Base-by-base conservation (phyloP, 2,888 invertebrate genomes). In the Agonopterix subpropinquella region DNA sequence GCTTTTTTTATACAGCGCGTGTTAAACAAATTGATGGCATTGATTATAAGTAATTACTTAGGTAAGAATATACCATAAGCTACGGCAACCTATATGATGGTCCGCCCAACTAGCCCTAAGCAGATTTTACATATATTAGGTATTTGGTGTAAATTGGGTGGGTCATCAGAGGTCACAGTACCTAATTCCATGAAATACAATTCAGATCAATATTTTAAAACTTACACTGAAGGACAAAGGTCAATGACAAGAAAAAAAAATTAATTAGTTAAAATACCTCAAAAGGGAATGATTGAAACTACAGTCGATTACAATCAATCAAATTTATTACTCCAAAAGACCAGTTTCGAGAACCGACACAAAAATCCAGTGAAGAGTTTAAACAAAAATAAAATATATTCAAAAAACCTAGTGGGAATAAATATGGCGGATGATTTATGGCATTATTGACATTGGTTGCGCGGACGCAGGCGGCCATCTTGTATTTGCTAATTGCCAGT, bases 351-450 rank as follows among this genome's bases (percentile, higher is more conserved):
- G 13, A 42, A 42, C 11, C 42, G 13, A 11, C 11, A 39, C 39
- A 57, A 28, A 28, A 28, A 28, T 28, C 28, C 28, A 28, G 28
- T 28, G 28, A 28, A 51, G 47, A 50, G 51, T 50, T 60, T 55
- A 63, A 66, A 70, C 65, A 73, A 71, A 75, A 74, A 70, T 72
- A 73, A 70, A 28, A 71, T 65, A 71, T 69, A 70, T n/a, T 69
- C 28, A 28, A 28, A 67, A 68, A 68, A 66, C 73, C 60, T 67
- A 71, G 71, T 74, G 67, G 70, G 74, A 81, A 82, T 78, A 77
- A 84, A 82, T 72, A 83, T 85, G 80, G 82, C 83, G 78, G 73
- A 77, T 86, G 83, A 86, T 81, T 76, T 76, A 82, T 74, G 66
- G 67, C 75, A 73, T 57, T 80, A 81, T 81, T 82, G 82, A 81